Evolutionary conservation across 2,113 vertebrate species (phyloP).

Genomic region (Calypte anna): DNA sequence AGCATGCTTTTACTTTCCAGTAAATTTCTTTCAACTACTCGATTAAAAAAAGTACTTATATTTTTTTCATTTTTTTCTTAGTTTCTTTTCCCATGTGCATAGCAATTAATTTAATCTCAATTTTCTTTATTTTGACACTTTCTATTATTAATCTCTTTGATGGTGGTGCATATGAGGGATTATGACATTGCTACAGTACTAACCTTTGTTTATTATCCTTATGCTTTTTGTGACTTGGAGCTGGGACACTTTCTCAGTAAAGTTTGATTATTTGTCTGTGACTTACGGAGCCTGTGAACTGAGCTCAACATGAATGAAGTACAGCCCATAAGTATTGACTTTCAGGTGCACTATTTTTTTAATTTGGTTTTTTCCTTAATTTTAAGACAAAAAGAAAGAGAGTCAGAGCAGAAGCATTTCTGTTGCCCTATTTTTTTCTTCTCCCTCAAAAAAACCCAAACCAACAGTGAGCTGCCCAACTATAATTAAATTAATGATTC

Average conservation of each 20-base stretch:
- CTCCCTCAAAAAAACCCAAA: background rate
- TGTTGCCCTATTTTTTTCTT: background rate
- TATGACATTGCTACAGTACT: background rate
- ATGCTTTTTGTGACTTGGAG: background rate
- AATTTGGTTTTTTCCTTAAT: background rate
- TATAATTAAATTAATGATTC: background rate
- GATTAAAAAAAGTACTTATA: background rate
- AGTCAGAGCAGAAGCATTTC: background rate
- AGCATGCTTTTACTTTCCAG: background rate
- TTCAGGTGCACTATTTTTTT: background rate
- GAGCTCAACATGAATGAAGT: background rate
- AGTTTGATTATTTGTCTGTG: background rate
- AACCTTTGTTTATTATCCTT: background rate
- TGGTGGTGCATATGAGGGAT: background rate
- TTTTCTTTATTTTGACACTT: background rate
- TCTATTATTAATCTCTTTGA: background rate
- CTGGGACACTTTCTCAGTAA: background rate
- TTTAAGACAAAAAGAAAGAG: background rate
- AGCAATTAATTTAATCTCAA: background rate
- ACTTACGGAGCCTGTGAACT: background rate
- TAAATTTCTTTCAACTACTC: background rate
- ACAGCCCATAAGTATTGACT: background rate
- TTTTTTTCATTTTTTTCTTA: background rate
- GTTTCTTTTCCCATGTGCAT: background rate
- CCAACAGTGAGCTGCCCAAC: background rate